Evolutionary conservation across 2,113 vertebrate genomes (phyloP), one percentile per base, ranked within the genome.

Genomic region (Oxygymnocypris stewartii): DNA sequence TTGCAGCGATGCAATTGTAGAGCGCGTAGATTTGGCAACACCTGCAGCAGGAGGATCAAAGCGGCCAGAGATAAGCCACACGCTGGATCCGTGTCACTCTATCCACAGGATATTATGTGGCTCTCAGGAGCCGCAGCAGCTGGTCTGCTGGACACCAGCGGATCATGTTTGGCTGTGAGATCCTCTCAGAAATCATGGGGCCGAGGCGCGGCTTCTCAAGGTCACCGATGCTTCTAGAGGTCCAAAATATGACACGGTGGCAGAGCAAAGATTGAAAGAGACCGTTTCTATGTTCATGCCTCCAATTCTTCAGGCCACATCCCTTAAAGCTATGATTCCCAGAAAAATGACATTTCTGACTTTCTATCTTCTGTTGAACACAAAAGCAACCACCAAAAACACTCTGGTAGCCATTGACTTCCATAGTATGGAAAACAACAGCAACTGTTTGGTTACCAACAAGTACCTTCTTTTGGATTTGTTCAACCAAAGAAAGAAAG

Each of bases 61-160:
- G 85, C 44, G 25, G 57, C 23, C 82, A 69, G 90, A 90, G 91
- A 89, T 92, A 89, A 57, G 90, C 91, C 88, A 88, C 91, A 91
- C 92, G 87, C 93, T 93, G 92, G 91, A 93, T 92, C 93, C 91
- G 88, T 94, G 93, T 93, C 91, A 92, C 89, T 85, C 88, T 87
- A 94, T 91, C 93, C 86, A 81, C 83, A 89, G 93, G 92, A 93
- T 93, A 94, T 92, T 89, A 92, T 92, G 89, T 93, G 92, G 89
- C 90, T 90, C 88, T 90, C 89, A 79, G 91, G 86, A 90, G 88
- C 90, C 65, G 1, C 88, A 89, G 90, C 92, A 92, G 92, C 91
- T 92, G 93, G 91, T 76, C 75, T 59, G 74, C 59, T 86, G 87
- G 59, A 87, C 80, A 51, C 31, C 10, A 25, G 23, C 12, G 85